phyloP scores from a whole-genome alignment of 2,797 vertebrate species.

The Lagodon rhomboides region DNA sequence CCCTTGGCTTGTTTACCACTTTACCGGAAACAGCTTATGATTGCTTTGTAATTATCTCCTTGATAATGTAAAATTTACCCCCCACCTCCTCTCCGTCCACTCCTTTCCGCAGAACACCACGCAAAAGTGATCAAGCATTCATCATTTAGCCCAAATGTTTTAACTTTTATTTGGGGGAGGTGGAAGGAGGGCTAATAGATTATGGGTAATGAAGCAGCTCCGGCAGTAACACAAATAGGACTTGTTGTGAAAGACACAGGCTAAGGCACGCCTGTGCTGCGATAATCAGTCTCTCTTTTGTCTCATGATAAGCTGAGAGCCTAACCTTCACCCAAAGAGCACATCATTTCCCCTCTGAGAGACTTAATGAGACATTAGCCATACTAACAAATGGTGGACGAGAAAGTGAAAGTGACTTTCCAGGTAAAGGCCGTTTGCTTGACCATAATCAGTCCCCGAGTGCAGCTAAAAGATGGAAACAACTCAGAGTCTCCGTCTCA shows the following conservation, averaged over 20 bases:
- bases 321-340: constrained; percentile 83
- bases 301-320: constrained; percentile 74
- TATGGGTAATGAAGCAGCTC: constrained; percentile 80
- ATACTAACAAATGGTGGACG: constrained; percentile 79
- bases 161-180: constrained; percentile 75
- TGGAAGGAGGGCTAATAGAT: constrained; percentile 74
- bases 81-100: constrained; percentile 60
- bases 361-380: constrained; percentile 84
- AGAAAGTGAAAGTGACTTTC: constrained; percentile 83
- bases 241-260: constrained; percentile 73
- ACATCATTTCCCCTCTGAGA: constrained; percentile 78
- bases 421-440: constrained; percentile 79
- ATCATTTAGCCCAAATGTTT: constrained; percentile 81
- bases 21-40: constrained; percentile 81
- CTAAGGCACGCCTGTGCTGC: constrained; percentile 45
- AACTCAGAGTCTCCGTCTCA: constrained; percentile 75
- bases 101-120: constrained; percentile 55
- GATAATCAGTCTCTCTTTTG: constrained; percentile 79
- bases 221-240: constrained; percentile 76
- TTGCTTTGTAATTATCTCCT: constrained; percentile 84
- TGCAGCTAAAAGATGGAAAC: constrained; percentile 81
- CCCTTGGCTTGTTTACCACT: constrained; percentile 84
- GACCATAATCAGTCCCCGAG: constrained; percentile 81
- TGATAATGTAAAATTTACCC: constrained; percentile 79
- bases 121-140: constrained; percentile 75